Base-by-base conservation (phyloP, 2,113 vertebrate species). In the Ptyas mucosa region DNA sequence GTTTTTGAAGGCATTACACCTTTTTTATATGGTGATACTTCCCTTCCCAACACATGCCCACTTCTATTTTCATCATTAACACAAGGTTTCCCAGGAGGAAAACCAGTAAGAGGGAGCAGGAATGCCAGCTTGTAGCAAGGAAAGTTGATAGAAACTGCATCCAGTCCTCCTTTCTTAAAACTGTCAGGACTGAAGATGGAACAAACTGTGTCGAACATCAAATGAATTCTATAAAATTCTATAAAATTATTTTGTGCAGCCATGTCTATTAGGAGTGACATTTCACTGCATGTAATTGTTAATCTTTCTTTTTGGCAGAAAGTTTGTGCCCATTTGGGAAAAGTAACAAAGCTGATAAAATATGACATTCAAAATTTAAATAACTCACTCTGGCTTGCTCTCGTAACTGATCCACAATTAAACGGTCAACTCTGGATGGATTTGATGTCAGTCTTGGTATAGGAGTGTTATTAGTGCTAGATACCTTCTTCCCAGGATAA, bases 361-460 rank as follows among this genome's bases (percentile, higher is more conserved):
- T 46, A 24, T 55, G 54, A 64, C 51, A 54, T 29, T 11, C 10
- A 3, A 87, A 24, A 90, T 87, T 95, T 92, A 93, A 89, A 93
- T 21, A 96, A 96, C 98, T 97, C 97, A 98, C 98, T 97, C 98
- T 98, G 94, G 98, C 98, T 97, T 98, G 98, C 96, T 98, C 98
- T 94, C 98, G 97, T 90, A 98, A 97, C 96, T 98, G 97, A 96
- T 98, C 98, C 96, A 98, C 98, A 97, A 98, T 98, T 96, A 98
- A 97, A 20, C 98, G 98, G 96, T 98, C 98, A 93, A 98, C 98
- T 97, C 97, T 97, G 91, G 98, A 98, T 49, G 98, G 97, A 91
- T 98, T 98, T 93, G 98, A 97, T 92, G 97, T 97, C 94, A 98
- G 96, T 93, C 97, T 97, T 96, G 98, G 98, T 96, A 98, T 94